phyloP scores from a whole-genome alignment of 2,888 invertebrate species.

The Brachyptera risi region DNA sequence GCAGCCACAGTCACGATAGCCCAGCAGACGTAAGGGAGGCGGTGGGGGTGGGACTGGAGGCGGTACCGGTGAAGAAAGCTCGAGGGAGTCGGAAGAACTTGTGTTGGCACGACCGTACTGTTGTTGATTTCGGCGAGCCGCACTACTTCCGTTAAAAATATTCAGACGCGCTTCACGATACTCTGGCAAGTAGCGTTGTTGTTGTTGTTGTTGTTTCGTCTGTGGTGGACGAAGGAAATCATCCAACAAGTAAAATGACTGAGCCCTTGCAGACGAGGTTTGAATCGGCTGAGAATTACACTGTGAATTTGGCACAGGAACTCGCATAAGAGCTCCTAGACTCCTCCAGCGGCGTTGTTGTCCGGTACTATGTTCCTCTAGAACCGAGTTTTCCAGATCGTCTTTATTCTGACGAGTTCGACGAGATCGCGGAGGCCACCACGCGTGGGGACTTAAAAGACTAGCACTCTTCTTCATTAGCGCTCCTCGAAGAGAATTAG shows the following conservation, averaged over 20 bases:
- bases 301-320: conserved; percentile 36
- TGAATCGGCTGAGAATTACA: neutral
- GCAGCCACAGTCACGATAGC: conserved; percentile 34
- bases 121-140: conserved; percentile 5
- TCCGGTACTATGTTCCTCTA: conserved; percentile 33
- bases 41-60: conserved; percentile 50
- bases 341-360: conserved; percentile 48
- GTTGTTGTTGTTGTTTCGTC: conserved; percentile 8
- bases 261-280: conserved; percentile 42
- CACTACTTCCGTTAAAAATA: conserved; percentile 9
- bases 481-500: conserved; percentile 32
- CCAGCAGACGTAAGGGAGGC: conserved; percentile 40
- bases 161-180: conserved; percentile 13
- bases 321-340: conserved; percentile 46
- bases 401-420: conserved; percentile 30
- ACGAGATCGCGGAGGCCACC: conserved; percentile 37
- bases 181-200: conserved; percentile 21
- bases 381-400: neutral
- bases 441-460: conserved; percentile 35
- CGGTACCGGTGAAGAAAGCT: conserved; percentile 44
- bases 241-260: conserved; percentile 49
- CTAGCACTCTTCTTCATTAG: conserved; percentile 38
- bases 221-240: conserved; percentile 45
- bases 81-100: conserved; percentile 42
- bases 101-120: conserved; percentile 31